Evolutionary conservation across 2,797 vertebrate species (phyloP), one percentile per base, ranked within the genome.

Genomic region (Lindbergichthys nudifrons): DNA sequence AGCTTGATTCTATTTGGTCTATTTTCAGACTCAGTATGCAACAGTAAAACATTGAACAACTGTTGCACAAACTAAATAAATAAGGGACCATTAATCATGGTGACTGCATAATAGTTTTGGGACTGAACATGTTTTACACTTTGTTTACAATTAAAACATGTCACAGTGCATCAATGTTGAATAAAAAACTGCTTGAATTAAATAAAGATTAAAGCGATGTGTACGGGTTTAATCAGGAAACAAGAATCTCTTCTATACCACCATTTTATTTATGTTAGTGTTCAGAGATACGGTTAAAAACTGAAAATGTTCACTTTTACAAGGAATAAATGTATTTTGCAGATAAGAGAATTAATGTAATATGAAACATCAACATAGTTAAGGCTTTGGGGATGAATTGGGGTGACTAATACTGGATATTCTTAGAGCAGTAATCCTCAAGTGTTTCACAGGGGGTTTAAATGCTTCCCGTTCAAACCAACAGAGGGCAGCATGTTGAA

Each of bases 401-500:
- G 19, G 32, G 30, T 39, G 12, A 39, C n/a, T 36, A 23, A 23
- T 23, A 23, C 26, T 26, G 26, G 26, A 26, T 26, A 26, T 26
- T 26, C 26, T 3, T 26, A 26, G 26, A 26, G 26, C 3, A 26
- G 26, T 26, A 26, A 26, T 26, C 26, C 26, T 26, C 0, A 26
- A 26, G 26, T 26, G 26, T 26, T 26, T 26, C 26, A 4, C 26
- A 51, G 32, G 2, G 48, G 43, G 19, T 45, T 50, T 39, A 16
- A 51, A 4, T 15, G 21, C 16, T 21, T 62, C 48, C 30, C 23
- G 54, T 70, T 42, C 41, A 61, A 52, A 71, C 78, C 88, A 90
- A 85, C 81, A 90, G 85, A 85, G 86, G 88, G 83, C 80, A 85
- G 72, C 73, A 56, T 73, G 26, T 54, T 41, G 13, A 79, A 58